Percentiles rank a stretch among this genome's conserved stretches.
These are phyloP conservation scores for Mesembrinibis cayennensis DNA, from an alignment of 2,113 vertebrate species.

Conservation along the genomic window DNA sequence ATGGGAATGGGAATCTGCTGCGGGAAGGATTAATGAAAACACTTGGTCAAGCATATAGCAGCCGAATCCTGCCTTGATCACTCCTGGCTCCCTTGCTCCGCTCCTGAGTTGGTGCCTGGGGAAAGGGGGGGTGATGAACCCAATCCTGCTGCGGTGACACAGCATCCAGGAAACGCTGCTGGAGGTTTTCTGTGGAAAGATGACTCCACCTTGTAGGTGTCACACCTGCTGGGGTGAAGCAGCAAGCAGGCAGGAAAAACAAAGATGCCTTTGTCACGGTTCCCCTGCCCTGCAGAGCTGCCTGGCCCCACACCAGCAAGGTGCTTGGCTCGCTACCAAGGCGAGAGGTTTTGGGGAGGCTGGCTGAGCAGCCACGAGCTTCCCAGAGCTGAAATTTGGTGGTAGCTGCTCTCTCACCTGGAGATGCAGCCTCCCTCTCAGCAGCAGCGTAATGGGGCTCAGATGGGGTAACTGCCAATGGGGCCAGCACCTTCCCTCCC, in stretches of 20 bases:
- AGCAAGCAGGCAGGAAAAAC: background rate
- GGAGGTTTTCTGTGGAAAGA: background rate
- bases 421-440: background rate
- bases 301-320: accelerated
- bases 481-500: background rate
- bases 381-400: background rate
- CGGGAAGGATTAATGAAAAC: background rate
- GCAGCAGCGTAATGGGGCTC: background rate
- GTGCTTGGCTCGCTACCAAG: accelerated
- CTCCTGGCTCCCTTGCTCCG: background rate
- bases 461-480: accelerated
- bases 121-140: background rate
- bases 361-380: background rate
- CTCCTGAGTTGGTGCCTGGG: background rate
- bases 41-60: accelerated
- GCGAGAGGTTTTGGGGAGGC: background rate
- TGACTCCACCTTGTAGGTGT: background rate
- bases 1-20: background rate
- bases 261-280: background rate
- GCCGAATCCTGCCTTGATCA: accelerated
- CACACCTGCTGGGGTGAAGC: background rate
- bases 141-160: accelerated
- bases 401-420: background rate
- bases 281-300: background rate
- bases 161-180: background rate